phyloP scores from a whole-genome alignment of 2,113 vertebrate genomes.

The Lutjanus erythropterus region DNA sequence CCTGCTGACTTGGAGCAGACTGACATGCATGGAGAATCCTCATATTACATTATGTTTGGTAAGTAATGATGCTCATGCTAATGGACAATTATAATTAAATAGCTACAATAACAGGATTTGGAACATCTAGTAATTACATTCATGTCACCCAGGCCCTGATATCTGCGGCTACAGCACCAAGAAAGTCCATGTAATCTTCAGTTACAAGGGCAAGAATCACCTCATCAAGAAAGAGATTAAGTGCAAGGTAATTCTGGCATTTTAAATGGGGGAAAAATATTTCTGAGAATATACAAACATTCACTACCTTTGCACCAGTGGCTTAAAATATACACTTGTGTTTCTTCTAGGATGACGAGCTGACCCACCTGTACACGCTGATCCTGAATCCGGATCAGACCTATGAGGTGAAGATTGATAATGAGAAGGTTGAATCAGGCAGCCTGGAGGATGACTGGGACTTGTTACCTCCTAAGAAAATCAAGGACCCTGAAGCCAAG shows the following conservation, averaged over 20 bases:
- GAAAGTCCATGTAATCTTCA: conserved; percentile 93
- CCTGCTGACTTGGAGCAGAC: conserved; percentile 87
- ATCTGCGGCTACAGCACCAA: conserved; percentile 93
- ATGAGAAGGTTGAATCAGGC: conserved; percentile 86
- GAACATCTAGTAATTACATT: background rate
- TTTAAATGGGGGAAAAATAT: background rate
- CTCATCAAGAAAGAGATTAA: conserved; percentile 90
- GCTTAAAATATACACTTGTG: background rate
- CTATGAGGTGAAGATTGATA: conserved; percentile 88
- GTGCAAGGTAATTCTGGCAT: conserved; percentile 86
- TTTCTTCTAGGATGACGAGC: conserved; percentile 85
- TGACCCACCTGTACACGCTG: conserved; percentile 90
- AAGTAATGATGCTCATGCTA: conserved; percentile 46
- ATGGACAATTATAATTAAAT: background rate
- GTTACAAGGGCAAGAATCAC: conserved; percentile 91
- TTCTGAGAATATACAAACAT: background rate
- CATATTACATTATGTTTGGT: conserved; percentile 93
- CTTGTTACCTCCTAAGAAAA: conserved; percentile 84
- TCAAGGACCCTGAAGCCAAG: conserved; percentile 84
- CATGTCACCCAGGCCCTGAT: conserved; percentile 86
- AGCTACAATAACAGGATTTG: background rate
- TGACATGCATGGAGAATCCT: conserved; percentile 86
- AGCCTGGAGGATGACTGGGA: conserved; percentile 90
- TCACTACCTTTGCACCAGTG: background rate
- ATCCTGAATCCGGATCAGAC: conserved; percentile 89